Conservation (phyloP, 2,797 vertebrate genomes). For the Fratercula arctica region DNA sequence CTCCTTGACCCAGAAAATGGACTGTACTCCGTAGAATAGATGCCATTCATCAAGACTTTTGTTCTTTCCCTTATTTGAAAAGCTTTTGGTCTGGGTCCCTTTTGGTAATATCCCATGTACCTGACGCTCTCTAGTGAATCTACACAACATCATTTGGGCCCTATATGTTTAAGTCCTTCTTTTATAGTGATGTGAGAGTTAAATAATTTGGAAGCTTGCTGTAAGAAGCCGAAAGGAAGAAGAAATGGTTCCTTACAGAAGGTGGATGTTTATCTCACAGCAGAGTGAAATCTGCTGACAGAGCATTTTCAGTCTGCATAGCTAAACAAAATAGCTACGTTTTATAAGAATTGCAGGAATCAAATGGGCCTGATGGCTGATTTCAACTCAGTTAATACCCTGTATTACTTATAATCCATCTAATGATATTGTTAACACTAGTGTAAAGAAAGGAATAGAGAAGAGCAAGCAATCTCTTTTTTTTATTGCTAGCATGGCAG, state of each 20-base stretch:
- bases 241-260: neutral
- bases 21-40: neutral
- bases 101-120: neutral
- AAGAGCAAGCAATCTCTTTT: neutral
- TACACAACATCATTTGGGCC: neutral
- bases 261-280: neutral
- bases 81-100: neutral
- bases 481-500: neutral
- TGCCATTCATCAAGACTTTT: neutral
- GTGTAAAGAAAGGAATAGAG: neutral
- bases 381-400: neutral
- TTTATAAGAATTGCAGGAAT: neutral
- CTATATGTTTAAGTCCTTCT: neutral
- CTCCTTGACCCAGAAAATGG: constrained; percentile 9
- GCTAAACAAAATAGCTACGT: neutral
- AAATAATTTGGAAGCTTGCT: neutral
- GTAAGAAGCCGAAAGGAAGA: neutral
- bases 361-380: neutral
- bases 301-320: neutral
- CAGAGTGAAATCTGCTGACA: neutral
- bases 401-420: neutral
- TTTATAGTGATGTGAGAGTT: neutral
- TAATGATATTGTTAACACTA: neutral
- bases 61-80: constrained; percentile 30
- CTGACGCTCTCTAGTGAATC: neutral